Evolutionary conservation across 2,113 vertebrate species (phyloP), one percentile per base, ranked within the genome.

Genomic region (Eulemur rufifrons): DNA sequence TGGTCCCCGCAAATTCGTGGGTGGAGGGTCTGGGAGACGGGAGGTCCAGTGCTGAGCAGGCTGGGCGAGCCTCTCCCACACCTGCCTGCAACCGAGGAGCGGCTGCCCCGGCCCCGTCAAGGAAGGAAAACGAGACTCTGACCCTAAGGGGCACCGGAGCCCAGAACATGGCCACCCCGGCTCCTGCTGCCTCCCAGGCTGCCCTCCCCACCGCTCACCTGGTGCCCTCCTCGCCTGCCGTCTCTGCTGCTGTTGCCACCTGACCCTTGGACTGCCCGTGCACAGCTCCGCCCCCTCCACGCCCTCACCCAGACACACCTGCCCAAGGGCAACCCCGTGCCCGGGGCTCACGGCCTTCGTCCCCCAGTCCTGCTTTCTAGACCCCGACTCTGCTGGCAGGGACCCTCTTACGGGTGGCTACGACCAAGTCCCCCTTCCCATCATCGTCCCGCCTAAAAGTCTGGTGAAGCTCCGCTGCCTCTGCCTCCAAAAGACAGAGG

Each of bases 101-200:
- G 12, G 39, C 14, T 8, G 1, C 32, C 11, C 56, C 6, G 1
- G 39, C 12, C 21, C 27, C 76, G 50, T 76, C 42, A 69, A n/a
- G 61, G 20, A 93, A 80, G 47, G 23, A n/a, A 71, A 80, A 71
- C 5, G 7, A 78, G 17, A 25, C 13, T 78, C 68, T 27, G 89
- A 64, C 32, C 45, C 0, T 0, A 69, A 29, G 32, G 64, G 25
- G 0, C 5, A 1, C 20, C 0, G 0, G 47, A 59, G 27, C 59
- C 52, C 27, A 25, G 8, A 4, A 0, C 45, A 17, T 0, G 0
- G 61, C 61, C n/a, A 21, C 37, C 15, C 4, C 0, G 1, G 23
- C n/a, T 29, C 56, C 74, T 42, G 14, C 18, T 15, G 1, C 63
- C 2, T 4, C 32, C 34, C 54, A 66, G 14, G n/a, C 56, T n/a